Evolutionary conservation across 2,113 vertebrate species (phyloP).

Genomic region (Microtus pennsylvanicus): DNA sequence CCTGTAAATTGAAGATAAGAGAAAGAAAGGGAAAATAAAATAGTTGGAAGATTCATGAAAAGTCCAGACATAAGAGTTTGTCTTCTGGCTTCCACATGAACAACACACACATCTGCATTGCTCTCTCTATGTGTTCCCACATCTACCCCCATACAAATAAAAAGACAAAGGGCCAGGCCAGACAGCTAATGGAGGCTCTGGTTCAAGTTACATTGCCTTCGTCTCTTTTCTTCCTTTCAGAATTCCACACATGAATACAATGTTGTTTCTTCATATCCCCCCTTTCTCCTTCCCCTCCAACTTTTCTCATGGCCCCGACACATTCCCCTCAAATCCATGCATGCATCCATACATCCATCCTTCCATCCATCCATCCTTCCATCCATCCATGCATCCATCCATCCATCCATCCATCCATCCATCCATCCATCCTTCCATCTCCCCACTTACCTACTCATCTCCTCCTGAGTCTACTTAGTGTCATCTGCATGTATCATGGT

Average conservation of each 20-base stretch:
- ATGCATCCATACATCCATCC: too few species aligned
- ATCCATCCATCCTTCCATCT: background rate
- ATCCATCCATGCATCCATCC: background rate
- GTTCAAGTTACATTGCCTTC: background rate
- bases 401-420: too few species aligned
- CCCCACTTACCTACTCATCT: background rate
- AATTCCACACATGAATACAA: background rate
- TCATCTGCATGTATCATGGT: background rate
- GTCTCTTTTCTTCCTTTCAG: background rate
- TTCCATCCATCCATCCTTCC: too few species aligned
- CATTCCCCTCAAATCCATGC: background rate
- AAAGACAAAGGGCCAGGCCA: background rate
- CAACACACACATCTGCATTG: too few species aligned
- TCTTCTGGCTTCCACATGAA: background rate
- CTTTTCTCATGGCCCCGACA: background rate
- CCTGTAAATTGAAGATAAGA: background rate
- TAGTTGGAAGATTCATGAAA: background rate
- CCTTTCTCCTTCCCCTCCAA: background rate
- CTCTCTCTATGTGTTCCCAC: background rate
- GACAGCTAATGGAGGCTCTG: fast-evolving
- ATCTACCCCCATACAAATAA: too few species aligned
- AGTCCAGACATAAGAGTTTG: background rate
- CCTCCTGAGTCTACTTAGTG: background rate
- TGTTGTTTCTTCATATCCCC: background rate
- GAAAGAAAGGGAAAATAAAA: background rate